Base-by-base conservation (phyloP, 2,113 vertebrate species). In the Pterophyllum scalare region DNA sequence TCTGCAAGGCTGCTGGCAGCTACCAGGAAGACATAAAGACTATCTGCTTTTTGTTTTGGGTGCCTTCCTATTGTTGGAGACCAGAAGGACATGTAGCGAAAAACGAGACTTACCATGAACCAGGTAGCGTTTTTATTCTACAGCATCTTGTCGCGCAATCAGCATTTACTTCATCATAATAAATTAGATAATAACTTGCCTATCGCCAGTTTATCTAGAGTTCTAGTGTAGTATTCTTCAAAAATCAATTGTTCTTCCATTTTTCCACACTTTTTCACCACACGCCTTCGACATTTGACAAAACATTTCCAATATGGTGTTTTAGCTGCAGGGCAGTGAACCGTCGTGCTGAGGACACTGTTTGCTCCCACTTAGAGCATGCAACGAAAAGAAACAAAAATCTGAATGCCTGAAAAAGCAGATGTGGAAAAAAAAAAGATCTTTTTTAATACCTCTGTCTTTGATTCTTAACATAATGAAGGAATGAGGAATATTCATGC, bases 391-490 rank as follows among this genome's bases (percentile, higher is more conserved):
- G 15, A 54, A 80, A 77, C 56, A 77, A 84, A 60, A 75, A 1
- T 49, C 28, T 52, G 40, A 56, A 79, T 28, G 40, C 20, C 24
- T 33, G 56, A 80, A 90, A 79, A 28, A 79, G 43, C 49, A 76
- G 28, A 85, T 67, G 78, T 22, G 35, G 9, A 6, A 7, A 10
- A 38, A 38, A 49, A 60, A 40, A 15, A 3, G 80, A 87, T 74
- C 7, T 65, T 58, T 76, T 79, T 61, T 74, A 77, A 87, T 85
- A 70, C 62, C 24, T 13, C 33, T 72, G 75, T 57, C 77, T 75
- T 79, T 89, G 59, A 78, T 90, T 78, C 83, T 81, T 83, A 86
- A 86, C 76, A 89, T 80, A 70, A 83, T 67, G 65, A 62, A 74
- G 17, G 28, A 84, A 84, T 62, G 15, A 78, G 61, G 46, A 89